A percentile compares a stretch with the other conserved stretches of the same genome.
Evolutionary conservation across 35 echinoderm and acorn worm species (phyloP).

Genomic region (Holothuria glaberrima): DNA sequence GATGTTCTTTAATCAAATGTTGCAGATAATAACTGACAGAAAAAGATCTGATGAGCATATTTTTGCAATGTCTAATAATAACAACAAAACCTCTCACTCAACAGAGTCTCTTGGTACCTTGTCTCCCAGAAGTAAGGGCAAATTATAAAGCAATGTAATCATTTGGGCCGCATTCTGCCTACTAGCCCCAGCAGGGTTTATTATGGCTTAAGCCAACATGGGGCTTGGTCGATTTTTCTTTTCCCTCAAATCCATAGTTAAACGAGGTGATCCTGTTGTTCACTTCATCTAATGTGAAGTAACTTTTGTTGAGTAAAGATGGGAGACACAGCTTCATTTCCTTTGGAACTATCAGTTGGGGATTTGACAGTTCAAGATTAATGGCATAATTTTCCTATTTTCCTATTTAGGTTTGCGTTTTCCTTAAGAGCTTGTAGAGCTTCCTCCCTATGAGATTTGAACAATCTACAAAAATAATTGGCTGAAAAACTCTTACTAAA

Average conservation of each 20-base stretch:
- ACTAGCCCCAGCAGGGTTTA: constrained; percentile 62
- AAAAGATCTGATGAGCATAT: constrained; percentile 35
- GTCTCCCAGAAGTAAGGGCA: constrained; percentile 60
- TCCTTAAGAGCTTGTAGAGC: constrained; percentile 40
- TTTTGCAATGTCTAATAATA: constrained; percentile 40
- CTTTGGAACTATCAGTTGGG: constrained; percentile 64
- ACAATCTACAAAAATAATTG: constrained; percentile 64
- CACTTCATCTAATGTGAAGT: constrained; percentile 58
- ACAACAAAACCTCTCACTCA: constrained; percentile 51
- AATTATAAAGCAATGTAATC: constrained; percentile 17
- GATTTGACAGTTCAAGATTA: constrained; percentile 42
- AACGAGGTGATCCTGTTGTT: constrained; percentile 63
- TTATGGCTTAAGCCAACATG: constrained; percentile 30
- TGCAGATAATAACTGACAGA: constrained; percentile 43
- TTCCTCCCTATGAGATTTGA: constrained; percentile 42
- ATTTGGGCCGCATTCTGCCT: constrained; percentile 67
- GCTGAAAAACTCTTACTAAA: constrained; percentile 58
- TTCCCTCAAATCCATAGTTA: constrained; percentile 58
- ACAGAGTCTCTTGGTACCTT: constrained; percentile 37
- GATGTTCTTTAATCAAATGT: constrained; percentile 54
- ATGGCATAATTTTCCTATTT: constrained; percentile 4
- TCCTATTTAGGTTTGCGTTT: constrained; percentile 26
- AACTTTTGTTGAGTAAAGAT: constrained; percentile 40
- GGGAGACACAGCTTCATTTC: constrained; percentile 64
- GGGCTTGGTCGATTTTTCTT: constrained; percentile 60